phyloP scores from a whole-genome alignment of 2,797 vertebrate species.

The Clarias fuscus region DNA sequence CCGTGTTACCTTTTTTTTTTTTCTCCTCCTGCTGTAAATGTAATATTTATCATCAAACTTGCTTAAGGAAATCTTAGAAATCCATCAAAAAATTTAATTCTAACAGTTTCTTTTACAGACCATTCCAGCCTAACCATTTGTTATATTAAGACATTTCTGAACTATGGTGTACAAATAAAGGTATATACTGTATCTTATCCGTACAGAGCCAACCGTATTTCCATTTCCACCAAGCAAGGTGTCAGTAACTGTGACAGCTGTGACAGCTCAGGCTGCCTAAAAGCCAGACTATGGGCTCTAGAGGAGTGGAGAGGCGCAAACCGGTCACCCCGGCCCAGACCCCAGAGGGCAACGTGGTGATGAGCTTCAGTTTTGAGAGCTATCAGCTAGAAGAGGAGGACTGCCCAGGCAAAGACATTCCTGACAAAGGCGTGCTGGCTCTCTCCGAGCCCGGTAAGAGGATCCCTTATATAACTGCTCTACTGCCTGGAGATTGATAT shows the following conservation, averaged over 20 bases:
- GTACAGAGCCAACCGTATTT: constrained; percentile 31
- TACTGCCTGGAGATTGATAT: constrained; percentile 32
- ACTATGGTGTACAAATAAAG: background rate
- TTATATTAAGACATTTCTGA: background rate
- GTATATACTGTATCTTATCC: background rate
- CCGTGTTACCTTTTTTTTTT: background rate
- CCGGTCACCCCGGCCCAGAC: constrained; percentile 74
- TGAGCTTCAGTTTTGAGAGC: constrained; percentile 93
- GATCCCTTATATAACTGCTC: constrained; percentile 10
- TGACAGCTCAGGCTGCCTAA: constrained; percentile 25
- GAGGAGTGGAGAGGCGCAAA: constrained; percentile 80
- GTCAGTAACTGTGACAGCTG: constrained; percentile 23
- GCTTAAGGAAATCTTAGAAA: background rate
- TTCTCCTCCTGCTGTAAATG: background rate
- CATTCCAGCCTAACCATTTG: background rate
- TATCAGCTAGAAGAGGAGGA: constrained; percentile 91
- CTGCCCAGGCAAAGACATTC: constrained; percentile 74
- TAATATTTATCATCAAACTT: background rate
- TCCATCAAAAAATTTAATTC: background rate
- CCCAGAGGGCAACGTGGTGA: constrained; percentile 79
- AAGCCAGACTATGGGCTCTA: constrained; percentile 74
- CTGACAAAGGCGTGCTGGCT: constrained; percentile 81
- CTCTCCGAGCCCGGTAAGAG: constrained; percentile 86
- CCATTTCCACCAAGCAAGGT: constrained; percentile 23
- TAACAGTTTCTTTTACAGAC: background rate